Evolutionary conservation across 1,140 invertebrate species (phyloP).

Genomic region (Ceratoteleas bidentatus): DNA sequence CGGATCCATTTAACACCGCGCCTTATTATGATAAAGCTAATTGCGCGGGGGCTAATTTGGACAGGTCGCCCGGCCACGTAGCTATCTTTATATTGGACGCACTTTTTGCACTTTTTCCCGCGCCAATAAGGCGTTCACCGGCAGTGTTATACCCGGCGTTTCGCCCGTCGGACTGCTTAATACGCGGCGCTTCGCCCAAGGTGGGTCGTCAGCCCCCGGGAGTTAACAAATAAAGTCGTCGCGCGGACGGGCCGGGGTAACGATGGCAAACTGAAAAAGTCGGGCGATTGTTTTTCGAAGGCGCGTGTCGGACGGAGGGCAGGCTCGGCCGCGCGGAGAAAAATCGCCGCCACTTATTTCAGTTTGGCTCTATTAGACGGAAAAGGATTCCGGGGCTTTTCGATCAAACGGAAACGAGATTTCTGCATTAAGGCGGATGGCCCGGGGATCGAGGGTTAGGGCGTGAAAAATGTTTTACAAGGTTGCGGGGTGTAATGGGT

Average conservation of each 20-base stretch:
- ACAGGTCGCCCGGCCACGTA: slow-evolving; percentile 34
- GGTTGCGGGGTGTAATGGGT: no score
- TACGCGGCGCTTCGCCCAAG: slow-evolving; percentile 14
- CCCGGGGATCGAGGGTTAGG: no score
- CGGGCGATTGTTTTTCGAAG: no score
- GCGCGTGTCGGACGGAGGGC: no score
- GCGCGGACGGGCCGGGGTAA: no score
- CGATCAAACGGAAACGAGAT: slow-evolving; percentile 7
- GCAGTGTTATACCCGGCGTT: slow-evolving; percentile 30
- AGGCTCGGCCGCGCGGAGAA: neutral
- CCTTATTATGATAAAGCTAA: slow-evolving; percentile 45
- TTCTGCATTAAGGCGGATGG: slow-evolving; percentile 15
- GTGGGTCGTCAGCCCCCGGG: slow-evolving; percentile 9
- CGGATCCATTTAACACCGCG: slow-evolving; percentile 13
- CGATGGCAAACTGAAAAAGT: slow-evolving; percentile 2
- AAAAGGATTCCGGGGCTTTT: neutral
- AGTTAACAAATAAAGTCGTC: slow-evolving; percentile 33
- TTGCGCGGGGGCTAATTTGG: slow-evolving; percentile 40
- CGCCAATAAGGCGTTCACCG: slow-evolving; percentile 30
- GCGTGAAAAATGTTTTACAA: no score
- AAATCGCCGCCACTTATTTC: slow-evolving; percentile 15
- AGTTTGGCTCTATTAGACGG: neutral
- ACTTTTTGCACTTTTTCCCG: slow-evolving; percentile 25
- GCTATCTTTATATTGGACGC: slow-evolving; percentile 29
- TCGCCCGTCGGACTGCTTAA: slow-evolving; percentile 17